Evolutionary conservation across 35 echinoderm and acorn worm genomes (phyloP).

Genomic region (Apostichopus japonicus): DNA sequence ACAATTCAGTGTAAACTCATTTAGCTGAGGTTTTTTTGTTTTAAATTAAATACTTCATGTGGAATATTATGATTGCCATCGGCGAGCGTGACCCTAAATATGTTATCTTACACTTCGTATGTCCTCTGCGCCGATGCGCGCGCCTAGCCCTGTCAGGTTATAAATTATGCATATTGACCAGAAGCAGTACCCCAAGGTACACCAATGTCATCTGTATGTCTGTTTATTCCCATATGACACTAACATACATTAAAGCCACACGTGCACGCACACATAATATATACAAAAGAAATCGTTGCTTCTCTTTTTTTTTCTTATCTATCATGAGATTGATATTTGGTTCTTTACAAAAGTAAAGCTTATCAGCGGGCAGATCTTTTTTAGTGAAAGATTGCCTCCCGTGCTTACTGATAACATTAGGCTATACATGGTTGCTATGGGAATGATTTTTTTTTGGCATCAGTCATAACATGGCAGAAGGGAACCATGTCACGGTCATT

Average conservation of each 20-base stretch:
- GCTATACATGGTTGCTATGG: neutral
- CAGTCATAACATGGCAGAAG: neutral
- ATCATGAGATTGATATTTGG: neutral
- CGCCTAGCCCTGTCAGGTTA: neutral
- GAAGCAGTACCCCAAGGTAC: neutral
- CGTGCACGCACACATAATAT: neutral
- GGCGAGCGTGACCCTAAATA: conserved; percentile 12
- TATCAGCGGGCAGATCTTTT: neutral
- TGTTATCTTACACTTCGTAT: neutral
- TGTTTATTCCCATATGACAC: neutral
- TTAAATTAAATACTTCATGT: neutral
- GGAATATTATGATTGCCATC: neutral
- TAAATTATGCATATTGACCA: conserved; percentile 15
- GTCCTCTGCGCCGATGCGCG: neutral
- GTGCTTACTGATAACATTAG: neutral
- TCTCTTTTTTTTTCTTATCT: neutral
- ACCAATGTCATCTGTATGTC: neutral
- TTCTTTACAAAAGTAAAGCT: neutral
- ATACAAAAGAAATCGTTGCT: neutral
- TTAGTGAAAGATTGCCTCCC: neutral
- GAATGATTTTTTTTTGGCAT: neutral
- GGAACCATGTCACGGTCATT: conserved; percentile 2
- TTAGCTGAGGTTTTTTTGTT: neutral
- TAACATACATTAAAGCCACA: too few relatives aligned
- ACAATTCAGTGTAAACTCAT: neutral